A percentile compares a stretch with the other conserved stretches of the same genome.
Conservation (phyloP, 2,797 vertebrate species). For the Ciconia nigra region DNA sequence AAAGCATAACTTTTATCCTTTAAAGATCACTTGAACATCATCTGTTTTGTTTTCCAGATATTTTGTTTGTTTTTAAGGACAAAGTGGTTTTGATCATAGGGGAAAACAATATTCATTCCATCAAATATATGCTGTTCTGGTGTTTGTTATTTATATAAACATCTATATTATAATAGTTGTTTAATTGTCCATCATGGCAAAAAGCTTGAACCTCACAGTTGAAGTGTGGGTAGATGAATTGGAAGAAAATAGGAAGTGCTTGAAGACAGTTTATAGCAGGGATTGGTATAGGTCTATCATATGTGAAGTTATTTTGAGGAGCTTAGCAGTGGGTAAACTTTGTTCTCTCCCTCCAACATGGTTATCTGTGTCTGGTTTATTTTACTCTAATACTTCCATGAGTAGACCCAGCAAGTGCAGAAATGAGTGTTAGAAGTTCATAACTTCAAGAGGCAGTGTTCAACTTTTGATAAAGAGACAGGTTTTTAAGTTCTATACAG, state of each 20-base stretch:
- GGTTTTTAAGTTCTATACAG: background rate
- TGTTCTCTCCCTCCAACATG: background rate
- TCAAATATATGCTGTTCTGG: background rate
- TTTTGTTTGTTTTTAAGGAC: background rate
- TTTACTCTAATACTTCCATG: background rate
- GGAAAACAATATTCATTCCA: background rate
- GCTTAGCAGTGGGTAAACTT: background rate
- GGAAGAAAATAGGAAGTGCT: background rate
- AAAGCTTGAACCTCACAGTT: background rate
- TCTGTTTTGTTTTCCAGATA: background rate
- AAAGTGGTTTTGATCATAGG: background rate
- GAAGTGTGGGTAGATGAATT: background rate
- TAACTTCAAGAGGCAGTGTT: background rate
- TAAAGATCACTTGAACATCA: background rate
- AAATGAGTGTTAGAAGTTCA: background rate
- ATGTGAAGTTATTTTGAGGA: background rate
- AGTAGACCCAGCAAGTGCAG: background rate
- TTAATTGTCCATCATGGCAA: background rate
- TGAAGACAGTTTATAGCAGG: background rate
- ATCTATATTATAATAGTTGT: background rate
- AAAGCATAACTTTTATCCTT: background rate
- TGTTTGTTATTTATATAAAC: background rate
- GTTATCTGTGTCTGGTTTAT: background rate
- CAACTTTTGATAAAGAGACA: background rate
- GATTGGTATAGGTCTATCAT: background rate